Conservation (phyloP, 2,113 vertebrate genomes). For the Emydura subglobosa region DNA sequence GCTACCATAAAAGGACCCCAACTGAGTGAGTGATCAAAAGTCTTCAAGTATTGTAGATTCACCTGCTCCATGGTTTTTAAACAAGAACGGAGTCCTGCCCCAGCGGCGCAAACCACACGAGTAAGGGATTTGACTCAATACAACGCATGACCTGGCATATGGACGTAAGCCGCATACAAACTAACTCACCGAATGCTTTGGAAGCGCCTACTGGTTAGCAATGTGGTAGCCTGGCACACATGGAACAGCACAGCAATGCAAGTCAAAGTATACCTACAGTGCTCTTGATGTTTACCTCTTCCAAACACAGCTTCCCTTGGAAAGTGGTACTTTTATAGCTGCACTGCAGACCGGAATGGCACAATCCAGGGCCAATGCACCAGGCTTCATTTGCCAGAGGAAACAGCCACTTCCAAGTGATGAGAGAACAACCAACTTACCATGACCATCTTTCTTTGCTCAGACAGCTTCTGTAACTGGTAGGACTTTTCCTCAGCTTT, state of each 20-base stretch:
- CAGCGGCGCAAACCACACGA: neutral
- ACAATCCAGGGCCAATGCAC: neutral
- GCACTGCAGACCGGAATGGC: neutral
- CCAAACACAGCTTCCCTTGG: neutral
- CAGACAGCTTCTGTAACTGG: constrained; percentile 95
- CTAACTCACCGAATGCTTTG: rapidly evolving
- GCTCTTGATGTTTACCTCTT: neutral
- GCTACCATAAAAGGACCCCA: neutral
- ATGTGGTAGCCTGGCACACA: rapidly evolving
- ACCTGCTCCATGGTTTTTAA: neutral
- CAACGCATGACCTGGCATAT: neutral
- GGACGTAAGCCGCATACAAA: neutral
- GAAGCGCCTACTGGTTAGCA: rapidly evolving
- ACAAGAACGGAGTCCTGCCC: neutral
- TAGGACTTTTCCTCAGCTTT: constrained; percentile 97
- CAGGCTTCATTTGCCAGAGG: neutral
- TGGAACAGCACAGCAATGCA: rapidly evolving
- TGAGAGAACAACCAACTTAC: constrained; percentile 74
- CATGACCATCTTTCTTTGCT: constrained; percentile 97
- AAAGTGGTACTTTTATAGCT: rapidly evolving
- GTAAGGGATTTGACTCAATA: neutral
- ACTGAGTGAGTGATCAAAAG: neutral
- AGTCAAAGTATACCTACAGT: neutral
- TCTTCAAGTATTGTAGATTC: neutral
- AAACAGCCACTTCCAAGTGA: neutral